These are phyloP conservation scores for Pseudomyrmex dendroicus DNA, from an alignment of 1,140 invertebrate genomes.

Conservation along the genomic window DNA sequence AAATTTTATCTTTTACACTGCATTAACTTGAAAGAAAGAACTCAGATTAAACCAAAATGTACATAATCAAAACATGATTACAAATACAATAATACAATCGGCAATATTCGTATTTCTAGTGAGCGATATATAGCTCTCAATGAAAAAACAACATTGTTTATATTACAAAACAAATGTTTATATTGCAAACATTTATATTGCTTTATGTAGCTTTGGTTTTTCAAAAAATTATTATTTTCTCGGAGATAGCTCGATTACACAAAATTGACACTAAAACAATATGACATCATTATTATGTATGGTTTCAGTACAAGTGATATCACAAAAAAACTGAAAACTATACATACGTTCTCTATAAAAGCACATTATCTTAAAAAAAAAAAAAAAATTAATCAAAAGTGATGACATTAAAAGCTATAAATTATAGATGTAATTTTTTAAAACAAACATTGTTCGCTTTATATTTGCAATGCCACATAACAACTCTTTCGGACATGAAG, in stretches of 20 bases:
- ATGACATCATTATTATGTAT: too few species aligned
- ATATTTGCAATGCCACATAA: not conserved
- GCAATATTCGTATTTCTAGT: too few species aligned
- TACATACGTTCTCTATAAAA: not conserved
- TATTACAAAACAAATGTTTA: too few species aligned
- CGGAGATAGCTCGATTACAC: too few species aligned
- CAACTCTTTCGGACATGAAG: conserved; percentile 35
- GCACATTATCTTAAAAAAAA: not conserved
- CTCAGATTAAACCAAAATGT: conserved; percentile 1
- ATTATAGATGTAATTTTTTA: not conserved
- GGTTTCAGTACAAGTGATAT: not conserved
- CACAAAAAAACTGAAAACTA: not conserved
- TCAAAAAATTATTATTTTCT: too few species aligned
- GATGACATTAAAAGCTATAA: conserved; percentile 7
- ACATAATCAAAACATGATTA: not conserved
- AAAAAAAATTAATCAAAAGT: not conserved
- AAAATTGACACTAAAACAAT: too few species aligned
- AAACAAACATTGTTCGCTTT: not conserved
- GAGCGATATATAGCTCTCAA: too few species aligned
- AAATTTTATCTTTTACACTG: not conserved
- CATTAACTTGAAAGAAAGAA: conserved; percentile 1
- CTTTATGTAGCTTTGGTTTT: too few species aligned
- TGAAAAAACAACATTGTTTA: too few species aligned
- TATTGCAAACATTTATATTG: too few species aligned
- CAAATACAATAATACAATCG: not conserved